Percentiles rank a stretch among this genome's conserved stretches.
phyloP scores from a whole-genome alignment of 2,797 vertebrate species.

The Peromyscus eremicus region DNA sequence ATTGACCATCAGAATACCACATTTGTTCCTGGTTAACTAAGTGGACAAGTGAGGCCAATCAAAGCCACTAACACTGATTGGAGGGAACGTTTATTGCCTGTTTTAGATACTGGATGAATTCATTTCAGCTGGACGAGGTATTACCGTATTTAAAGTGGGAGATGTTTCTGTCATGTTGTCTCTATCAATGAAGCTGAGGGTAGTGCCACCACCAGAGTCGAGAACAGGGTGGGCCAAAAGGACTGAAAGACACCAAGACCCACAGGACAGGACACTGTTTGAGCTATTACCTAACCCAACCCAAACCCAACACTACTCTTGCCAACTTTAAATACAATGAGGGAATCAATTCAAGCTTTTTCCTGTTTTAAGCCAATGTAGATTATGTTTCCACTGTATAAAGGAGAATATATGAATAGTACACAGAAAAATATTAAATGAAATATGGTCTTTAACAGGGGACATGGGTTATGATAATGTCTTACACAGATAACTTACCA shows the following conservation, averaged over 20 bases:
- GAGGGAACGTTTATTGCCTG: not conserved
- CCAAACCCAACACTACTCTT: not conserved
- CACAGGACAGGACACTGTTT: not conserved
- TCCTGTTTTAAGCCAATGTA: not conserved
- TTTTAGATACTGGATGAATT: not conserved
- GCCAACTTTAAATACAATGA: not conserved
- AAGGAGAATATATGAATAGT: not conserved
- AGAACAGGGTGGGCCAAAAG: not conserved
- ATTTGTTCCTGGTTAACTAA: not conserved
- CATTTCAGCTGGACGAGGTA: not conserved
- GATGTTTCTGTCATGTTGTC: not conserved
- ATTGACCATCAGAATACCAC: not conserved
- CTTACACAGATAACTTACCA: not conserved
- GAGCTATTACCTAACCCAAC: not conserved
- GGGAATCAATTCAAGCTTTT: not conserved
- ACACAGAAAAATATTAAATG: not conserved
- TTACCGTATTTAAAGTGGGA: not conserved
- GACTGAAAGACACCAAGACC: not conserved
- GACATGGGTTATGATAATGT: not conserved
- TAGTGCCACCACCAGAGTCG: not conserved
- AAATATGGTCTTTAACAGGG: not conserved
- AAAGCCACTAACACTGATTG: not conserved
- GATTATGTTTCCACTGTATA: not conserved
- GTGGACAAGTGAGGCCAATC: not conserved
- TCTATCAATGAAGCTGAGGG: not conserved